Evolutionary conservation across 2,113 vertebrate species (phyloP), one percentile per base, ranked within the genome.

Genomic region (Zosterops lateralis): DNA sequence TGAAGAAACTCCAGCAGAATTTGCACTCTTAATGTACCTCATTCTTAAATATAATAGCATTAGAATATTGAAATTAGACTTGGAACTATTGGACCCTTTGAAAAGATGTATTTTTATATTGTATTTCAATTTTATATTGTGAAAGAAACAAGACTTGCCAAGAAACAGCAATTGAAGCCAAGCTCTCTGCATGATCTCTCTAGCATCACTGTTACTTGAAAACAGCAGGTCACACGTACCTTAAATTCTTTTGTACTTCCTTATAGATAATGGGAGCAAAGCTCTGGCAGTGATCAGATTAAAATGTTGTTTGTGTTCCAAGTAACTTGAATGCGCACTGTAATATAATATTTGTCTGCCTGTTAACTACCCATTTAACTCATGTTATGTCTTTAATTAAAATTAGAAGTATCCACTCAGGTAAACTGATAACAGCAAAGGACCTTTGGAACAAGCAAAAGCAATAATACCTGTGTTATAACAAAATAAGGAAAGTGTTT

Each of bases 91-190:
- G 73, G 38, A 91, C 31, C 70, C 82, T 84, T 48, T 76, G 82
- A 71, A 86, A 91, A 95, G 29, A 91, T 87, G 61, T 93, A 93
- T 97, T 97, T 96, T 96, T 96, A 86, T 96, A 95, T 29, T 78
- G 32, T 73, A 84, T 92, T 93, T 96, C 94, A 94, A 85, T 96
- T 96, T 96, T 93, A 56, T 92, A 72, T 64, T 5, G 3, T 42
- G 15, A 58, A 90, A 90, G 66, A 95, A 73, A 58, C 26, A 53
- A 48, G 31, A 64, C 57, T 67, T 89, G 34, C 31, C 50, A 87
- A 84, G 54, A 83, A 85, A 90, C 25, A 71, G 17, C 62, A 83
- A 67, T 14, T 20, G 12, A 87, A 92, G 60, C 17, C 75, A 90
- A 74, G n/a, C 31, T 83, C 44, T 80, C 51, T 83, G 50, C 36